These are phyloP conservation scores for Morus bassanus DNA, from an alignment of 2,797 vertebrate species.

Conservation along the genomic window DNA sequence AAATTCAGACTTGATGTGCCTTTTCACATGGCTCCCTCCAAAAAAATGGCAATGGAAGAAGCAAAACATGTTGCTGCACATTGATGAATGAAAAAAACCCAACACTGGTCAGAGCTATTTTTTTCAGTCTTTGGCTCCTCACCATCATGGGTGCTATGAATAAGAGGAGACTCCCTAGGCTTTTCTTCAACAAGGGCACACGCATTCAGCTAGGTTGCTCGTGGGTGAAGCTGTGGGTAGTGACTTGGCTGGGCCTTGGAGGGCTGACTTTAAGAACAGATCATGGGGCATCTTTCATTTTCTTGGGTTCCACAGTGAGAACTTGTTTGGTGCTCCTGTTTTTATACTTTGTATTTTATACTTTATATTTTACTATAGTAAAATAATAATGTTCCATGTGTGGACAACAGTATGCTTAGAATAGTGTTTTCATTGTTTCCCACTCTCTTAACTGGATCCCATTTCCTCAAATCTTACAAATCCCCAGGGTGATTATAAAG, in stretches of 20 bases:
- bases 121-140: background rate
- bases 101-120: background rate
- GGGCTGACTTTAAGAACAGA: background rate
- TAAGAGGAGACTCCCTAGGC: background rate
- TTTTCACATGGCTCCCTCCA: background rate
- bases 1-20: background rate
- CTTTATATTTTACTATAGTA: background rate
- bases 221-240: background rate
- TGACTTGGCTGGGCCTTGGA: background rate
- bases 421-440: background rate
- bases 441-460: background rate
- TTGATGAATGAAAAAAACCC: background rate
- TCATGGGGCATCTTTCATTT: background rate
- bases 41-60: background rate
- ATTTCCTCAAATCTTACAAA: background rate
- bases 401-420: background rate
- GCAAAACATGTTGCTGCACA: background rate
- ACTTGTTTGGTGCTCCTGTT: background rate
- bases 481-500: background rate
- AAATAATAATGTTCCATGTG: background rate
- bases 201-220: background rate
- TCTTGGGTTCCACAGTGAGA: background rate
- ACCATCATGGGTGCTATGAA: background rate
- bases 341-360: background rate
- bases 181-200: background rate